Base-by-base conservation (phyloP, 2,888 invertebrate genomes). In the Cryptops parisi region DNA sequence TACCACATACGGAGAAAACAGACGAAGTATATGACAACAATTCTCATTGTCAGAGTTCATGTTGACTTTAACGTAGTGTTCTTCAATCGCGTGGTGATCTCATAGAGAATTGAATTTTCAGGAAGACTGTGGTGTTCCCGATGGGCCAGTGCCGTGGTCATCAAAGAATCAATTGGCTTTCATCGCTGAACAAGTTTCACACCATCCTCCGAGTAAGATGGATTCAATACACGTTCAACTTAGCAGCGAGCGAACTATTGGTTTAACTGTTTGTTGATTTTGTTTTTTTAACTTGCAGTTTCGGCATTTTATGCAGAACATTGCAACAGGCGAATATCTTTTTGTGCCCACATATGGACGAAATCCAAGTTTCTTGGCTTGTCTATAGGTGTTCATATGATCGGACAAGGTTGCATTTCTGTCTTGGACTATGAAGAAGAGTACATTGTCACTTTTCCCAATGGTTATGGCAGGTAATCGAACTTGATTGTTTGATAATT, bases 231-330 rank as follows among this genome's bases (percentile, higher is more conserved):
- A 44, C 9, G 17, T 15, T 44, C 17, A 15, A 9, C 12, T 15
- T 44, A 9, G 44, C 44, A 17, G 12, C 17, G 17, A 19, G 12
- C 17, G 17, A 44, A 15, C 9, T 17, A n/a, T n/a, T n/a, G n/a
- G 9, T n/a, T n/a, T n/a, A n/a, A n/a, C n/a, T 12, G 43, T 41
- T 19, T 41, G 6, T 41, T 41, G 43, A 12, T 41, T 41, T 41
- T n/a, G 12, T 41, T 41, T 41, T n/a, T n/a, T 19, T n/a, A 19
- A 41, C 19, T 57, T 69, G 58, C 68, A 84, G 87, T 98, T 64
- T 97, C 97, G 54, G 97, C 96, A 24, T 98, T 98, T 74, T 99
- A 99, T 75, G 97, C 94, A 21, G 98, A 98, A 69, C 90, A 94
- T 72, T 82, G 79, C 60, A 81, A 82, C 65, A 91, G 89, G 66